phyloP scores from a whole-genome alignment of 2,113 vertebrate genomes.

The Cacatua alba region DNA sequence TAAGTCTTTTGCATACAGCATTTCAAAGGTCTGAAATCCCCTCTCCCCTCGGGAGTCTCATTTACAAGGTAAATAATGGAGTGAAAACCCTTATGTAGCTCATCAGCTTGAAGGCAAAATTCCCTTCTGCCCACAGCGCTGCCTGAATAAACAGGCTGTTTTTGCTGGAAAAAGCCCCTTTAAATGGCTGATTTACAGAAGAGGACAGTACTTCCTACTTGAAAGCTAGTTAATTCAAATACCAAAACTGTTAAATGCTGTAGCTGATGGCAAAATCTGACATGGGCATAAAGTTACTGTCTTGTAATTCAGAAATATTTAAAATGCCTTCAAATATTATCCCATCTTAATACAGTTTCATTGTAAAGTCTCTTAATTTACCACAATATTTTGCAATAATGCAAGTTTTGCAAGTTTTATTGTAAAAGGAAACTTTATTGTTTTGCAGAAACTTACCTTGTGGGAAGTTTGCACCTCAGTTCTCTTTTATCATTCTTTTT shows the following conservation, averaged over 20 bases:
- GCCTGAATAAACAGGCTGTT: background rate
- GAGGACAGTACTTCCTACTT: background rate
- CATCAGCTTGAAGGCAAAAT: conserved; percentile 16
- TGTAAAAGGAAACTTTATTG: background rate
- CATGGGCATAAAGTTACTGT: background rate
- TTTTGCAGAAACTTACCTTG: background rate
- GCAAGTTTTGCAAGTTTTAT: too few species aligned
- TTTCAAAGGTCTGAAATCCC: conserved; percentile 24
- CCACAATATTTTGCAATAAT: too few species aligned
- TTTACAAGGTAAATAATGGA: conserved; percentile 65
- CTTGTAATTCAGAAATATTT: background rate
- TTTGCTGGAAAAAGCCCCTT: background rate
- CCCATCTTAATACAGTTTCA: background rate
- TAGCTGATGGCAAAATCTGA: background rate
- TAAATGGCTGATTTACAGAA: background rate
- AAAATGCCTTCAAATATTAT: background rate
- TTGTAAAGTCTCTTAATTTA: too few species aligned
- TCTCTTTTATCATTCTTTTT: background rate
- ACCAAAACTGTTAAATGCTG: background rate
- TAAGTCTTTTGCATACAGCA: conserved; percentile 20
- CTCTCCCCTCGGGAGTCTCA: conserved; percentile 4
- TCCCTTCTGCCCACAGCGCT: background rate
- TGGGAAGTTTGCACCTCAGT: background rate
- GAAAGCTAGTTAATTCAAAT: background rate
- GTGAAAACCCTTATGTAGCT: background rate